A percentile compares a stretch with the other conserved stretches of the same genome.
Conservation (phyloP, 2,113 vertebrate genomes). For the Trematomus loennbergii region DNA sequence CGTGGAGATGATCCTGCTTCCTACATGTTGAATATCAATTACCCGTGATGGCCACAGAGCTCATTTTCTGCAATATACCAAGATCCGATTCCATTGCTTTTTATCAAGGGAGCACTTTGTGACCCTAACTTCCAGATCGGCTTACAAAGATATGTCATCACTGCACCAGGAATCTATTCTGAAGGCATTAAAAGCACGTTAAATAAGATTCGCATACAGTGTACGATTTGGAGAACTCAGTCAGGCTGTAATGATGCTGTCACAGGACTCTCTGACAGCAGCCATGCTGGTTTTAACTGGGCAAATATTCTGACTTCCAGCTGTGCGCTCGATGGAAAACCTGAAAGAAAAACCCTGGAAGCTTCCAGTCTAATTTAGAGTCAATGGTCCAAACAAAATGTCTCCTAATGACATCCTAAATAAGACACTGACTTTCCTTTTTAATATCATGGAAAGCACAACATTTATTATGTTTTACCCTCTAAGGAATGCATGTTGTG, state of each 20-base stretch:
- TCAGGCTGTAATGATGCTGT: neutral
- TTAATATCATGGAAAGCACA: neutral
- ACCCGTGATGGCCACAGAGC: too few relatives aligned
- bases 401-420: neutral
- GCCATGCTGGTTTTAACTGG: slow-evolving; percentile 22
- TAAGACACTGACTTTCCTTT: neutral
- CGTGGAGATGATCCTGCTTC: too few relatives aligned
- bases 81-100: too few relatives aligned
- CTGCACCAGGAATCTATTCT: neutral
- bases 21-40: too few relatives aligned
- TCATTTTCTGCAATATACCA: too few relatives aligned
- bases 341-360: slow-evolving; percentile 1
- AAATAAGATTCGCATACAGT: neutral
- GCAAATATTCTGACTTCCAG: slow-evolving; percentile 19
- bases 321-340: neutral
- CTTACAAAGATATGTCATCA: too few relatives aligned
- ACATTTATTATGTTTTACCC: neutral
- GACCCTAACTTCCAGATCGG: too few relatives aligned
- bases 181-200: neutral
- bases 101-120: too few relatives aligned
- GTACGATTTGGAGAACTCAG: neutral
- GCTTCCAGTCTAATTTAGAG: neutral
- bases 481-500: neutral
- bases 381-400: neutral
- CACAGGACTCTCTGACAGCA: neutral